Base-by-base conservation (phyloP, 2,113 vertebrate species). In the Oncorhynchus gorbuscha region DNA sequence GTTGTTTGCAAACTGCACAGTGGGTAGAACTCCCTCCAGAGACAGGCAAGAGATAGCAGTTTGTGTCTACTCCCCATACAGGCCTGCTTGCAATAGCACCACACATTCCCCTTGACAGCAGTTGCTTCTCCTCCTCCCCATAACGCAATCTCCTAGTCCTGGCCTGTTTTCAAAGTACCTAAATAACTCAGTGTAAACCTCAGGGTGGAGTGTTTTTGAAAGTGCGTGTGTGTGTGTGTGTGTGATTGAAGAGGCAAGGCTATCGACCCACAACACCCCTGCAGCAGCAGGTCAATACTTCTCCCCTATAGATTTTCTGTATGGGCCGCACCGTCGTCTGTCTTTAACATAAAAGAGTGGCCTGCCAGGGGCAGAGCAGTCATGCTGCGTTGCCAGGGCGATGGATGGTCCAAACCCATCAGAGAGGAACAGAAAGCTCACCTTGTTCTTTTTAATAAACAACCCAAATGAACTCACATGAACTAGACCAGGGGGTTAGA, bases 271-370 rank as follows among this genome's bases (percentile, higher is more conserved):
- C 14, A 45, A 61, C 81, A 64, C 28, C 18, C 67, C 78, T 78
- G 80, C 84, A 80, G 55, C 77, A 76, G 74, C 76, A 65, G 79
- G 85, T 89, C 90, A 81, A 87, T 91, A 86, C 80, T 69, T 85
- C 84, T 85, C 76, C 71, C 71, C 76, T 79, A 91, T 91, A 90
- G 90, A 92, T 93, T 92, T 93, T 85, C 84, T 81, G 85, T 87
- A 59, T 24, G 26, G 75, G 76, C 66, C 7, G 76, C 78, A 22
- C 77, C 1, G 30, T 79, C 58, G 58, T 85, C 88, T 80, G 83
- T 86, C 80, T 88, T 82, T 72, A 81, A 85, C 86, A 88, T 87
- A 88, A 86, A 84, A 81, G 81, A 87, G 79, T 72, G 32, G 22
- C 80, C 77, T 67, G 67, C 45, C 80, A 76, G 59, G 39, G 49